phyloP scores from a whole-genome alignment of 2,888 invertebrate genomes.

The Colletes collaris region DNA sequence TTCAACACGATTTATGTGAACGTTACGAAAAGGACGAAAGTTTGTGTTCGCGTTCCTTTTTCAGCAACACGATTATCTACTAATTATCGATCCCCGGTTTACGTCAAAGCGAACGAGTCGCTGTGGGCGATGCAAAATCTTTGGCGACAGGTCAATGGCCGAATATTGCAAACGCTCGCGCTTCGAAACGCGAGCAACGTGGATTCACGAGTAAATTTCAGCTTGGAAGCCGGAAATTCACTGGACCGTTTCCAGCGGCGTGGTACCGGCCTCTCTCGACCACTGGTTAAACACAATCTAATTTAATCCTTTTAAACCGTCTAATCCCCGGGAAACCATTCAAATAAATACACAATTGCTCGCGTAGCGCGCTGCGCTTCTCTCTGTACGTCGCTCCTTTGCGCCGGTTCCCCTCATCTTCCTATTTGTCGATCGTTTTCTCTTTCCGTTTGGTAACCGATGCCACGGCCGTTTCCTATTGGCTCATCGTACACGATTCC shows the following conservation, averaged over 20 bases:
- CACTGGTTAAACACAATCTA: constrained; percentile 75
- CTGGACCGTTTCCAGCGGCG: constrained; percentile 59
- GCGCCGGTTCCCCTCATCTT: neutral
- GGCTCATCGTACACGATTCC: neutral
- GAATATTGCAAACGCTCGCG: constrained; percentile 29
- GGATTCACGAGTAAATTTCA: constrained; percentile 47
- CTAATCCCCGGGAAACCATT: constrained; percentile 64
- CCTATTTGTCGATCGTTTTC: constrained; percentile 4
- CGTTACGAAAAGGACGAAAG: too few species aligned
- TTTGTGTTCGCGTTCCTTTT: too few species aligned
- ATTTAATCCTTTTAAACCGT: constrained; percentile 76
- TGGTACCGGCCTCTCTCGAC: constrained; percentile 39
- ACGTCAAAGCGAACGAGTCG: neutral
- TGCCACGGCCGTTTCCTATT: neutral
- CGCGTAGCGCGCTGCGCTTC: constrained; percentile 24
- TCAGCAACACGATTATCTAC: neutral
- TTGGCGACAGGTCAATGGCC: constrained; percentile 18
- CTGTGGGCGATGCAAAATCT: neutral
- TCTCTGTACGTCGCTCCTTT: constrained; percentile 29
- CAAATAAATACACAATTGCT: constrained; percentile 65
- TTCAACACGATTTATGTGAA: too few species aligned
- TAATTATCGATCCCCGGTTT: constrained; percentile 4
- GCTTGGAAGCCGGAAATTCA: constrained; percentile 48
- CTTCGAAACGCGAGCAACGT: constrained; percentile 40
- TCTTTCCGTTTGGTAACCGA: neutral